These are phyloP conservation scores for Phanerotoma sp. DNA, from an alignment of 2,888 invertebrate genomes.

Conservation along the genomic window DNA sequence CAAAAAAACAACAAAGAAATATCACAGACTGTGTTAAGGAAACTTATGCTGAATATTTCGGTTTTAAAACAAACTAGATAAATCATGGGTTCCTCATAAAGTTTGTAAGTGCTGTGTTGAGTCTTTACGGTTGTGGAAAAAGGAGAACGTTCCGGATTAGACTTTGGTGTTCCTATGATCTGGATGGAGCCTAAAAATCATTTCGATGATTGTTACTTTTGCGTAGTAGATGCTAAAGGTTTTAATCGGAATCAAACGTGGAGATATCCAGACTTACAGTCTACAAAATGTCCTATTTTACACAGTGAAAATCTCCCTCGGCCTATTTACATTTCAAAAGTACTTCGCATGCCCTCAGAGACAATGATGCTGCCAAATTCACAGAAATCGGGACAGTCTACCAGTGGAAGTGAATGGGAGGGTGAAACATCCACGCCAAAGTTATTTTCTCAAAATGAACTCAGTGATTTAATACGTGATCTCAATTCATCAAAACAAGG, in stretches of 20 bases:
- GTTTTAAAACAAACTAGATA: slow-evolving; percentile 32
- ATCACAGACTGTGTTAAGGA: slow-evolving; percentile 33
- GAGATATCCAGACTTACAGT: slow-evolving; percentile 12
- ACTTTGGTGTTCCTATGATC: slow-evolving; percentile 32
- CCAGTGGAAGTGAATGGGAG: neutral
- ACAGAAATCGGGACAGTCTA: neutral
- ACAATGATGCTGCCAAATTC: slow-evolving; percentile 1
- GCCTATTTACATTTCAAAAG: slow-evolving; percentile 10
- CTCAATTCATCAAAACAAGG: no score
- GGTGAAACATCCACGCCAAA: neutral
- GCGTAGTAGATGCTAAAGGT: slow-evolving; percentile 27
- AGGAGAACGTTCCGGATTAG: slow-evolving; percentile 27
- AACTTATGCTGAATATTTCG: slow-evolving; percentile 34
- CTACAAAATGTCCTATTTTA: slow-evolving; percentile 4
- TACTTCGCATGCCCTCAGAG: slow-evolving; percentile 6
- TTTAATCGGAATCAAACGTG: slow-evolving; percentile 22
- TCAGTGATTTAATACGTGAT: no score
- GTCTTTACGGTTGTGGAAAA: slow-evolving; percentile 33
- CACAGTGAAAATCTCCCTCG: slow-evolving; percentile 3
- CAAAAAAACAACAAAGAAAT: slow-evolving; percentile 17
- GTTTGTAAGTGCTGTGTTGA: slow-evolving; percentile 31
- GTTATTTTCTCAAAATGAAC: neutral
- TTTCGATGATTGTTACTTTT: slow-evolving; percentile 33
- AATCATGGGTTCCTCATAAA: slow-evolving; percentile 35
- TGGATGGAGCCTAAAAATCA: slow-evolving; percentile 36